Base-by-base conservation (phyloP, 2,797 vertebrate species). In the Babyrousa celebensis region DNA sequence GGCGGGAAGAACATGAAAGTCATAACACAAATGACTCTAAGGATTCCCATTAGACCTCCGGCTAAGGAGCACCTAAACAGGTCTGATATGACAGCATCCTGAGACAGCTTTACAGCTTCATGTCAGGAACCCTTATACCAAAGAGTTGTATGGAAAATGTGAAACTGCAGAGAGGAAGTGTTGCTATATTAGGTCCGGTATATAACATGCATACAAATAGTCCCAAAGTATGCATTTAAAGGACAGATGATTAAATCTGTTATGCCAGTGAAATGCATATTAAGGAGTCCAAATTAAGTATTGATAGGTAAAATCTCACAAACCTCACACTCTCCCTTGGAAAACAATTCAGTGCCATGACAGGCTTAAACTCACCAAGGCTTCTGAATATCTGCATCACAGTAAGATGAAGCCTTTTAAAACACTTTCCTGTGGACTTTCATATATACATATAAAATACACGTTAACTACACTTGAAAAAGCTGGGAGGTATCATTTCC, bases 11-110 rank as follows among this genome's bases (percentile, higher is more conserved):
- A 70, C 0, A 6, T 20, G 29, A 20, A 89, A 86, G 92, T 84
- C 95, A 27, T 54, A 86, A 89, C 84, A 72, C 92, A 94, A 95
- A 82, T 91, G 94, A 80, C 62, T 97, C 85, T 80, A 88, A 84
- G 96, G 78, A 85, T 97, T 91, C 82, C 89, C 93, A 91, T 95
- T 90, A 96, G 92, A 97, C 95, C 78, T 29, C 29, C 52, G 89
- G 87, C 91, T 93, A 67, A 91, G 87, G 82, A 90, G 92, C 90
- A 93, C 89, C 91, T 93, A 80, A 63, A 70, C 12, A 43, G 75
- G 77, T 54, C 89, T 93, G 92, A 89, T 40, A 43, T 14, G 91
- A 94, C 95, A 97, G 97, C 63, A n/a, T 29, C 86, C 60, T 3
- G 36, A 90, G 43, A 75, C 21, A 75, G 87, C 87, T 95, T 84